These are phyloP conservation scores for Euwallacea fornicatus DNA, from an alignment of 1,140 invertebrate genomes.

Conservation along the genomic window DNA sequence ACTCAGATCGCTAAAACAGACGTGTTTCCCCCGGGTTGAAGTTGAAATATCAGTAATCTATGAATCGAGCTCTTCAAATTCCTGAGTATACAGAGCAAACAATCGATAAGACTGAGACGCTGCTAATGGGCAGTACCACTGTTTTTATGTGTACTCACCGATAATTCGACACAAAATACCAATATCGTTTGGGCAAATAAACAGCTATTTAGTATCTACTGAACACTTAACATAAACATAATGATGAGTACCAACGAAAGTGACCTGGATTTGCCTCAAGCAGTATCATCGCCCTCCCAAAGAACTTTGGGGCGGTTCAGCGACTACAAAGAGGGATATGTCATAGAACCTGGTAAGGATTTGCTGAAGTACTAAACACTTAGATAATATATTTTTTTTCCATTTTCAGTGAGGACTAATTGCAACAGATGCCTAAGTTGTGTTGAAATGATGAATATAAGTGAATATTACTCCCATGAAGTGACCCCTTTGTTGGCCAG, in stretches of 20 bases:
- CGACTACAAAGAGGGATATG: background rate
- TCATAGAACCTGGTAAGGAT: background rate
- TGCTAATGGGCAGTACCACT: too few species aligned
- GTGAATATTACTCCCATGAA: conserved; percentile 3
- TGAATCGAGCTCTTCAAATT: too few species aligned
- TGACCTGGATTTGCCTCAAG: background rate
- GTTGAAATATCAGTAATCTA: too few species aligned
- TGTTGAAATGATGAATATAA: conserved; percentile 8
- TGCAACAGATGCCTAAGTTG: conserved; percentile 21
- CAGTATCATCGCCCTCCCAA: background rate
- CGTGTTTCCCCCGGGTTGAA: too few species aligned
- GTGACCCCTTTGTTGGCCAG: conserved; percentile 6
- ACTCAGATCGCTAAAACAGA: too few species aligned
- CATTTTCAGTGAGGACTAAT: background rate
- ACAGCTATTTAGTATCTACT: background rate
- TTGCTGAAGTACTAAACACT: background rate
- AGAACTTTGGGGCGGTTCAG: background rate
- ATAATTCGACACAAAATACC: background rate
- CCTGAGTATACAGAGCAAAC: too few species aligned
- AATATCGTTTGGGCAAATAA: background rate
- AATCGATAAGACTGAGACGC: too few species aligned
- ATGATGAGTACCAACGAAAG: background rate
- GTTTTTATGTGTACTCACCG: too few species aligned
- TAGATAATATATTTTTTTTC: background rate
- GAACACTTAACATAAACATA: background rate